Evolutionary conservation across 2,797 vertebrate genomes (phyloP).

Genomic region (Sebastes kiyomatsui): DNA sequence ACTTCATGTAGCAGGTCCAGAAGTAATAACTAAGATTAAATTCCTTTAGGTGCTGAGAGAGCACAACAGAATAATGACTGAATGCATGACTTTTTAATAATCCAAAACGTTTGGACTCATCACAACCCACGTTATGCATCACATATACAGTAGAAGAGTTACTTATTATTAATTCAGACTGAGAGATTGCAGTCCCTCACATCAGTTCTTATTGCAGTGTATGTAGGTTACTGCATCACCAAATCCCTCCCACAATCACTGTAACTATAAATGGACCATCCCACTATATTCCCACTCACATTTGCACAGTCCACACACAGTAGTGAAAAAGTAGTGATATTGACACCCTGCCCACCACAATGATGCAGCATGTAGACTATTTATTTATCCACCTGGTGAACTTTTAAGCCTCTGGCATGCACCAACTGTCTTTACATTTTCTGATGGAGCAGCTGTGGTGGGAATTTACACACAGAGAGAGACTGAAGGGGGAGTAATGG

Average conservation of each 20-base stretch:
- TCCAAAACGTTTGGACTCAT: neutral
- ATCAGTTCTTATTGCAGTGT: neutral
- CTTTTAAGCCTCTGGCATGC: conserved; percentile 42
- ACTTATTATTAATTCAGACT: neutral
- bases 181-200: neutral
- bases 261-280: neutral
- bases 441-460: conserved; percentile 55
- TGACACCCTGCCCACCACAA: conserved; percentile 1
- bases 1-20: neutral
- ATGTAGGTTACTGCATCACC: conserved; percentile 40
- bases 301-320: neutral
- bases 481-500: neutral
- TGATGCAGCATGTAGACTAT: conserved; percentile 21
- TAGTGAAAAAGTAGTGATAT: neutral
- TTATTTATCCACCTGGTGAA: conserved; percentile 48
- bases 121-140: too few relatives aligned
- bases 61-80: neutral
- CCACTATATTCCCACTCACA: neutral
- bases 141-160: neutral
- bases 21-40: neutral
- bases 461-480: conserved; percentile 42
- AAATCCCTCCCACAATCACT: conserved; percentile 7
- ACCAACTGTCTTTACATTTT: conserved; percentile 69
- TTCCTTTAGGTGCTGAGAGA: neutral
- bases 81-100: neutral